These are phyloP conservation scores for Nomada flava DNA, from an alignment of 2,888 invertebrate species.

Conservation along the genomic window DNA sequence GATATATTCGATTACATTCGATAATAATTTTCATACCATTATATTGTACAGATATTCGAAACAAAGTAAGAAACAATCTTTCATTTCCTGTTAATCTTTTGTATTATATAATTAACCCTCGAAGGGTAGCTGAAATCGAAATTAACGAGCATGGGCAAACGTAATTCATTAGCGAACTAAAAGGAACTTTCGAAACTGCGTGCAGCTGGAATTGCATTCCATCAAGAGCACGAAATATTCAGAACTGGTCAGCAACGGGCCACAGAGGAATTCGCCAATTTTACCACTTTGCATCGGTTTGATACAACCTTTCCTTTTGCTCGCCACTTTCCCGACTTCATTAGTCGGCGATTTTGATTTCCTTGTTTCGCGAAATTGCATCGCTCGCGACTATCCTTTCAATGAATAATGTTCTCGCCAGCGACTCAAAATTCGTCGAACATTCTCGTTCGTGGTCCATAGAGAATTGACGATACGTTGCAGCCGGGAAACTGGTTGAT, in stretches of 20 bases:
- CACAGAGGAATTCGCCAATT: constrained; percentile 49
- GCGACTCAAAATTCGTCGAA: constrained; percentile 5
- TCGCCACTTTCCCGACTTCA: constrained; percentile 24
- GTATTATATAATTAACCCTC: not conserved
- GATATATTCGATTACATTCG: too few relatives aligned
- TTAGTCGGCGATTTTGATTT: constrained; percentile 50
- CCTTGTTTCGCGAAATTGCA: constrained; percentile 26
- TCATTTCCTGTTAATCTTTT: not conserved
- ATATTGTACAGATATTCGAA: too few relatives aligned
- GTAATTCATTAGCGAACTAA: constrained; percentile 48
- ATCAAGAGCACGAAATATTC: constrained; percentile 54
- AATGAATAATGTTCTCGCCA: constrained; percentile 26
- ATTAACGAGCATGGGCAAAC: constrained; percentile 18
- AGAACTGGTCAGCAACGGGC: constrained; percentile 36
- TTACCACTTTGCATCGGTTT: constrained; percentile 25
- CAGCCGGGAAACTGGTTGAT: not conserved
- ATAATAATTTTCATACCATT: too few relatives aligned
- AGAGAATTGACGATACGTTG: constrained; percentile 20
- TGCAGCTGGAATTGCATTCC: constrained; percentile 37
- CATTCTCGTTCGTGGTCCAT: not conserved
- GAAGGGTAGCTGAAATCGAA: constrained; percentile 32
- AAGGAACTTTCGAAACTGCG: constrained; percentile 45
- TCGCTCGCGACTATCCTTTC: constrained; percentile 16
- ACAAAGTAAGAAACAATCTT: not conserved
- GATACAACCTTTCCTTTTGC: constrained; percentile 28